Evolutionary conservation across 2,797 vertebrate species (phyloP).

Genomic region (Calcarius lapponicus): DNA sequence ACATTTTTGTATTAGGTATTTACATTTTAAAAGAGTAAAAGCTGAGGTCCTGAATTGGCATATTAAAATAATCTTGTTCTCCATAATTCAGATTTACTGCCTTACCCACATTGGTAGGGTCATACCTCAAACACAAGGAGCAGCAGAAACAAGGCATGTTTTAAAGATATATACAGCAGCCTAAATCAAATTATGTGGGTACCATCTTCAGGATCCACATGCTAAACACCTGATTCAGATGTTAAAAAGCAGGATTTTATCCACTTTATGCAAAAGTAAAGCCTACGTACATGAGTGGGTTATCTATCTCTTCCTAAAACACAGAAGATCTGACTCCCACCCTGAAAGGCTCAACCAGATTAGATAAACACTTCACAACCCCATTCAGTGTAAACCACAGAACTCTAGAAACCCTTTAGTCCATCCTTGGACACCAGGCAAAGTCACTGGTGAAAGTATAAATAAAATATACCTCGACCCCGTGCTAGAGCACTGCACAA

Average conservation of each 20-base stretch:
- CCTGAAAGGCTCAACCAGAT: not conserved
- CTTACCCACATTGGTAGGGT: not conserved
- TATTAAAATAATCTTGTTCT: slow-evolving; percentile 14
- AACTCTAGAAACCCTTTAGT: not conserved
- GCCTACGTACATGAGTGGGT: not conserved
- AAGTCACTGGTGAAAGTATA: not conserved
- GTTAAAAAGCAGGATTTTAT: not conserved
- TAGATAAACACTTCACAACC: not conserved
- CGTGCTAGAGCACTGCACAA: not conserved
- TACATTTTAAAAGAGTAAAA: slow-evolving; percentile 16
- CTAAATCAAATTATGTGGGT: not conserved
- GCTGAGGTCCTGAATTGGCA: not conserved
- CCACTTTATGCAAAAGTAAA: not conserved
- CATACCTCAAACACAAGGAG: not conserved
- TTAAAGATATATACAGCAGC: not conserved
- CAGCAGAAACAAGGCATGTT: not conserved
- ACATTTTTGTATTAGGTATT: slow-evolving; percentile 53
- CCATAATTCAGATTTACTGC: not conserved
- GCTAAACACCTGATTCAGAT: not conserved
- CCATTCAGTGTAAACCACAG: not conserved
- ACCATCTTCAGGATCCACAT: not conserved
- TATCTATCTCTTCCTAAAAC: not conserved
- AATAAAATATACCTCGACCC: not conserved
- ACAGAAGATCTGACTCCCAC: not conserved
- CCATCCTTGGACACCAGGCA: not conserved